Conservation (phyloP, 2,888 invertebrate genomes). For the Crioceris asparagi region DNA sequence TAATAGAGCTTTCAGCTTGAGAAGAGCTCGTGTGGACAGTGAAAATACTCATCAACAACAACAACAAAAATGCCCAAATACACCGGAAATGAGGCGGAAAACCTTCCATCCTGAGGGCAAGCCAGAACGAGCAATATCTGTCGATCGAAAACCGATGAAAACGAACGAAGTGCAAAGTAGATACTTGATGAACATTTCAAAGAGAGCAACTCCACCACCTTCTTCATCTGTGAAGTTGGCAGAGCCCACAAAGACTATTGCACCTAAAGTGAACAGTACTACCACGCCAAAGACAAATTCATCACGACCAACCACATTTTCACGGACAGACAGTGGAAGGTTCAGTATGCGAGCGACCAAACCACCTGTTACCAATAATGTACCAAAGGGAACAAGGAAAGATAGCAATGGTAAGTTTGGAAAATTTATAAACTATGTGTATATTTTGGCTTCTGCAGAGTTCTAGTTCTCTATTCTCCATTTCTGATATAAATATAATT, state of each 20-base stretch:
- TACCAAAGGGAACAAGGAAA: conserved; percentile 27
- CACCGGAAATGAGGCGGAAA: conserved; percentile 51
- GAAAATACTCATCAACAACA: conserved; percentile 41
- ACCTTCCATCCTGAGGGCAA: conserved; percentile 32
- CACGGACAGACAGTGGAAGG: conserved; percentile 52
- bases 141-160: conserved; percentile 34
- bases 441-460: too few relatives aligned
- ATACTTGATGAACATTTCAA: conserved; percentile 31
- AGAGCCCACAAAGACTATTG: conserved; percentile 19
- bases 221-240: conserved; percentile 9
- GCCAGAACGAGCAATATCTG: conserved; percentile 35
- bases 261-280: conserved; percentile 38
- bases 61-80: conserved; percentile 48
- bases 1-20: conserved; percentile 63
- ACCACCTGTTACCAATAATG: conserved; percentile 32
- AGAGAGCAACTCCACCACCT: conserved; percentile 22
- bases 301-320: conserved; percentile 36
- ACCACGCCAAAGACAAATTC: conserved; percentile 27
- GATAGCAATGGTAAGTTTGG: conserved; percentile 22
- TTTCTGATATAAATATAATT: too few relatives aligned
- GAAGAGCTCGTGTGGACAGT: conserved; percentile 51
- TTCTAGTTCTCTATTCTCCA: too few relatives aligned
- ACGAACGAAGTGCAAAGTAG: conserved; percentile 34
- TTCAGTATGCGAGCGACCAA: conserved; percentile 50
- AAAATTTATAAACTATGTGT: too few relatives aligned